These are phyloP conservation scores for Melanotaenia maccullochi DNA, from an alignment of 2,797 vertebrate genomes.

Conservation along the genomic window DNA sequence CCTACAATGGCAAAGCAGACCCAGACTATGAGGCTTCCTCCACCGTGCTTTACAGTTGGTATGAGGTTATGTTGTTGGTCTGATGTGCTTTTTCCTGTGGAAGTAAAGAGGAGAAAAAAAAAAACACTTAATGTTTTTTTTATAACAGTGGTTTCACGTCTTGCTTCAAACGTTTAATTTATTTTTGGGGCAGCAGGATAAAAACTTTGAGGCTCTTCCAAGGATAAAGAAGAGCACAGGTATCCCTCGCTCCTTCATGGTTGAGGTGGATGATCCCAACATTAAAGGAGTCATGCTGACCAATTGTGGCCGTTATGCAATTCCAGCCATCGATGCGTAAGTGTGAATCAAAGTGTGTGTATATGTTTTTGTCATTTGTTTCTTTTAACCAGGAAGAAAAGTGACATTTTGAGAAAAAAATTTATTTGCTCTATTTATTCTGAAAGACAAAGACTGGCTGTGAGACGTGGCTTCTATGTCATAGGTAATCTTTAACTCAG, in stretches of 20 bases:
- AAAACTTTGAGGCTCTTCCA: slow-evolving; percentile 89
- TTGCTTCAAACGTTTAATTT: slow-evolving; percentile 3
- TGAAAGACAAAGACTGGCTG: neutral
- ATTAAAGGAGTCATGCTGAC: slow-evolving; percentile 98
- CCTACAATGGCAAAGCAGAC: neutral
- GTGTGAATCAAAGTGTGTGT: slow-evolving; percentile 50
- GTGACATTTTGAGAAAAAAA: neutral
- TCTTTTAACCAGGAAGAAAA: neutral
- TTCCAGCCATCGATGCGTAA: slow-evolving; percentile 97
- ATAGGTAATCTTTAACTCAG: too few species aligned
- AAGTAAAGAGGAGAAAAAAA: too few species aligned
- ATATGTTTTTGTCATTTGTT: neutral
- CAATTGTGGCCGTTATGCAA: slow-evolving; percentile 93
- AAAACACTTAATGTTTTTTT: too few species aligned
- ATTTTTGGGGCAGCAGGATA: slow-evolving; percentile 85
- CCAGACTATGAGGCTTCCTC: neutral
- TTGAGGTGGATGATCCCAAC: slow-evolving; percentile 95
- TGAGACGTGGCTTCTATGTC: too few species aligned
- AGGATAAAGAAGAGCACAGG: slow-evolving; percentile 97
- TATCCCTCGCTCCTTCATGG: slow-evolving; percentile 97
- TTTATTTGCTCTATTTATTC: neutral
- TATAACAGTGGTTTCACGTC: neutral
- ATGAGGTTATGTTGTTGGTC: neutral
- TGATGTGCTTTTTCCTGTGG: neutral
- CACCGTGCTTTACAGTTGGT: neutral